phyloP scores from a whole-genome alignment of 2,797 vertebrate genomes.

The Lacerta viridis region DNA sequence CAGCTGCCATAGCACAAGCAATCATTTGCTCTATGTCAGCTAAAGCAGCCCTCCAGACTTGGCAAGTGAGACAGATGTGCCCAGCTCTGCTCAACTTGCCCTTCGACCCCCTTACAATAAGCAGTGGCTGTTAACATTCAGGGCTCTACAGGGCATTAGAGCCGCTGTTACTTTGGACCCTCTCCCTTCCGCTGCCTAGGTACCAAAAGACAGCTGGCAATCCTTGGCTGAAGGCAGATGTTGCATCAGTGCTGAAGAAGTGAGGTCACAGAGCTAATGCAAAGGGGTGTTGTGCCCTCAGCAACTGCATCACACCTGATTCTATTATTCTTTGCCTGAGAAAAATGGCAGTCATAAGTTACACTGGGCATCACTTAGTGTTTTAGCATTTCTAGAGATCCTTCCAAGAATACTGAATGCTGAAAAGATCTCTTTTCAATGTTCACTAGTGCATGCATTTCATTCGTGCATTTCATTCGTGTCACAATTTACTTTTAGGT shows the following conservation, averaged over 20 bases:
- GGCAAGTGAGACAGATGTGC: background rate
- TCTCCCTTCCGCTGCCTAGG: background rate
- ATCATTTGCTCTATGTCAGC: background rate
- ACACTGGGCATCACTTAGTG: background rate
- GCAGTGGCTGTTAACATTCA: background rate
- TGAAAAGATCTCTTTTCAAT: background rate
- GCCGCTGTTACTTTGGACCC: background rate
- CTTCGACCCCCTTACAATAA: background rate
- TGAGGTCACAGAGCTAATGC: constrained; percentile 23
- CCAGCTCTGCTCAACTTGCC: background rate
- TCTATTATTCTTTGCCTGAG: background rate
- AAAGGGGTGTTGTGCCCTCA: background rate
- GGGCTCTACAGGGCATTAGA: background rate
- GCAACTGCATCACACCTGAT: background rate
- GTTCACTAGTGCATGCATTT: background rate
- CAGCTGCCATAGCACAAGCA: background rate
- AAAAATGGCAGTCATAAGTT: background rate
- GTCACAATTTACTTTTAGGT: background rate
- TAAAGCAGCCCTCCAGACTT: background rate
- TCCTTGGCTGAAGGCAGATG: background rate
- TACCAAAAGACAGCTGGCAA: background rate
- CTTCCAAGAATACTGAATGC: background rate
- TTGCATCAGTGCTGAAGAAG: background rate
- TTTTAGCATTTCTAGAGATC: background rate
- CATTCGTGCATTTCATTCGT: background rate